A percentile compares a stretch with the other conserved stretches of the same genome.
phyloP scores from a whole-genome alignment of 2,888 invertebrate species.

The Plusia festucae region DNA sequence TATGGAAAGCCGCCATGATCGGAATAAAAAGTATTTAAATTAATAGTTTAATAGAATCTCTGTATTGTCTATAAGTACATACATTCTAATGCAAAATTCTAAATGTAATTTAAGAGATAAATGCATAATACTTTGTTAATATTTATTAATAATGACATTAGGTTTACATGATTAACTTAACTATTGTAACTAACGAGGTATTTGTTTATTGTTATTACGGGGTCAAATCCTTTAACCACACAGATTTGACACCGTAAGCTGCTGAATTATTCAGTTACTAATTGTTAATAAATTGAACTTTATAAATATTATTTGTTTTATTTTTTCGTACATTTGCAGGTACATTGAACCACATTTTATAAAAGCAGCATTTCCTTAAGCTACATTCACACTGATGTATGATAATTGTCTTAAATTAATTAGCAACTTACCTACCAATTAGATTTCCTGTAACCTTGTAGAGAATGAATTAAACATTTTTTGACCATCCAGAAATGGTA shows the following conservation, averaged over 20 bases:
- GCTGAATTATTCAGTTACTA: constrained; percentile 83
- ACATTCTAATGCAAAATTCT: constrained; percentile 58
- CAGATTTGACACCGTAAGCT: constrained; percentile 68
- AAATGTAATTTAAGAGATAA: constrained; percentile 59
- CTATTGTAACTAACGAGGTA: constrained; percentile 83
- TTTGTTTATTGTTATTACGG: constrained; percentile 80
- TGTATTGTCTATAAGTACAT: constrained; percentile 58
- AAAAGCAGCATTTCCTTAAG: too few species aligned
- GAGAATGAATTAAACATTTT: not conserved
- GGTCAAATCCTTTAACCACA: constrained; percentile 61
- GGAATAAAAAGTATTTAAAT: constrained; percentile 52
- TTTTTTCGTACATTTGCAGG: constrained; percentile 50
- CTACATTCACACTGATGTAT: not conserved
- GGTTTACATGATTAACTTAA: constrained; percentile 72
- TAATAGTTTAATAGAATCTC: constrained; percentile 54
- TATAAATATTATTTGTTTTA: constrained; percentile 66
- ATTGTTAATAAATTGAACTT: constrained; percentile 88
- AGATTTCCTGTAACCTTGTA: not conserved
- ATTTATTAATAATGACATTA: constrained; percentile 85
- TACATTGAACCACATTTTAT: too few species aligned
- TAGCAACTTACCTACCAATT: not conserved
- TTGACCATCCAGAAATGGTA: too few species aligned
- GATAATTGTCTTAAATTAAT: not conserved
- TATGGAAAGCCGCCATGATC: constrained; percentile 48
- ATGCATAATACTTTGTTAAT: constrained; percentile 84